phyloP scores from a whole-genome alignment of 2,113 vertebrate genomes.

The Aspidoscelis tigris region DNA sequence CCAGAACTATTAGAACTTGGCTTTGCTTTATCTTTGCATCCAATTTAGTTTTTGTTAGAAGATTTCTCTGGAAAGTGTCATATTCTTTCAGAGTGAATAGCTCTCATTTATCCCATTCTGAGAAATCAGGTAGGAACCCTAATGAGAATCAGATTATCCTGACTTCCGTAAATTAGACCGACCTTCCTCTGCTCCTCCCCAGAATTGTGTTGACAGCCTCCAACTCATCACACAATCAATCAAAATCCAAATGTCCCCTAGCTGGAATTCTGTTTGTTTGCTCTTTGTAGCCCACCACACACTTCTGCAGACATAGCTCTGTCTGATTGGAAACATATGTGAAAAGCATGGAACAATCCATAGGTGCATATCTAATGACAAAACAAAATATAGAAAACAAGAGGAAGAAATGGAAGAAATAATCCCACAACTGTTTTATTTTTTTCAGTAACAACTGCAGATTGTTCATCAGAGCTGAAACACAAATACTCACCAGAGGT shows the following conservation, averaged over 20 bases:
- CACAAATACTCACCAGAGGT: neutral
- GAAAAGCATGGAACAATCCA: slow-evolving; percentile 31
- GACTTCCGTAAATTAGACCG: slow-evolving; percentile 46
- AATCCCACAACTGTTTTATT: neutral
- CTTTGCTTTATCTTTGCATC: neutral
- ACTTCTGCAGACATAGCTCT: slow-evolving; percentile 50
- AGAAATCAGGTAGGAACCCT: slow-evolving; percentile 13
- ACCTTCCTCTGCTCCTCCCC: slow-evolving; percentile 54
- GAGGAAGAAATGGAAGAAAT: neutral
- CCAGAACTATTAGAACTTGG: neutral
- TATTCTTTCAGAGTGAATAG: neutral
- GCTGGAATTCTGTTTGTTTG: slow-evolving; percentile 56
- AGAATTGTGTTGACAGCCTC: slow-evolving; percentile 63
- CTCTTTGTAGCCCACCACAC: slow-evolving; percentile 50
- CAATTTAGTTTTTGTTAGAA: neutral
- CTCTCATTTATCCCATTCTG: slow-evolving; percentile 37
- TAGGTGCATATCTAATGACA: slow-evolving; percentile 28
- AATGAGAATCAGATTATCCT: slow-evolving; percentile 49
- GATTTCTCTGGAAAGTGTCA: neutral
- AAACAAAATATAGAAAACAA: slow-evolving; percentile 11
- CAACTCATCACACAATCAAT: slow-evolving; percentile 70
- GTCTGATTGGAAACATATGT: slow-evolving; percentile 60
- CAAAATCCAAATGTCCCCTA: slow-evolving; percentile 50
- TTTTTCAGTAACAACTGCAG: neutral
- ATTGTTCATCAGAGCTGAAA: neutral